These are phyloP conservation scores for Hestina assimilis DNA, from an alignment of 1,140 invertebrate genomes.

Conservation along the genomic window DNA sequence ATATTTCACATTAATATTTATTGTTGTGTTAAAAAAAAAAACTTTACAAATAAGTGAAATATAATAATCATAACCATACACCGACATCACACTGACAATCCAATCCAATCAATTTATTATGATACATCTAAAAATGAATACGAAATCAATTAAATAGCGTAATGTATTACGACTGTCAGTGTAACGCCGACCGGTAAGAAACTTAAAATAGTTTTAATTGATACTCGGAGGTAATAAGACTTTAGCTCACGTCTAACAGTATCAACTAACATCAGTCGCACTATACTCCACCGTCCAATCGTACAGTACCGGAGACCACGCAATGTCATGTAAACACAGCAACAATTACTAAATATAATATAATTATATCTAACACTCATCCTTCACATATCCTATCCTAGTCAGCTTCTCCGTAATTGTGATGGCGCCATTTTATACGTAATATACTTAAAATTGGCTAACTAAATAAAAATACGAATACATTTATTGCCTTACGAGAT, in stretches of 20 bases:
- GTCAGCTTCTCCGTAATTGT: conserved; percentile 43
- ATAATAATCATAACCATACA: conserved; percentile 67
- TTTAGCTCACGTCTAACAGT: conserved; percentile 63
- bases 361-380: conserved; percentile 61
- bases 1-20: conserved; percentile 76
- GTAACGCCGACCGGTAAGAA: conserved; percentile 48
- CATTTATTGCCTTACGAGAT: conserved; percentile 56
- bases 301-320: conserved; percentile 43
- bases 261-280: conserved; percentile 71
- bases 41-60: conserved; percentile 76
- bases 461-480: conserved; percentile 64
- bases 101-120: conserved; percentile 20
- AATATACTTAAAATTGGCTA: conserved; percentile 71
- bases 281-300: conserved; percentile 41
- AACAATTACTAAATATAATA: conserved; percentile 58
- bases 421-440: conserved; percentile 58
- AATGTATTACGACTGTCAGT: conserved; percentile 28
- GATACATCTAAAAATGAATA: conserved; percentile 23
- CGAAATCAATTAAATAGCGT: conserved; percentile 27
- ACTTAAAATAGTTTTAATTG: conserved; percentile 73
- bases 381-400: conserved; percentile 53
- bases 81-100: conserved; percentile 53
- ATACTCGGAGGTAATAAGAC: conserved; percentile 78
- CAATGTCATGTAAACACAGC: conserved; percentile 47
- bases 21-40: conserved; percentile 77